phyloP scores from a whole-genome alignment of 2,113 vertebrate species.

The Trematocara unimaculatum region DNA sequence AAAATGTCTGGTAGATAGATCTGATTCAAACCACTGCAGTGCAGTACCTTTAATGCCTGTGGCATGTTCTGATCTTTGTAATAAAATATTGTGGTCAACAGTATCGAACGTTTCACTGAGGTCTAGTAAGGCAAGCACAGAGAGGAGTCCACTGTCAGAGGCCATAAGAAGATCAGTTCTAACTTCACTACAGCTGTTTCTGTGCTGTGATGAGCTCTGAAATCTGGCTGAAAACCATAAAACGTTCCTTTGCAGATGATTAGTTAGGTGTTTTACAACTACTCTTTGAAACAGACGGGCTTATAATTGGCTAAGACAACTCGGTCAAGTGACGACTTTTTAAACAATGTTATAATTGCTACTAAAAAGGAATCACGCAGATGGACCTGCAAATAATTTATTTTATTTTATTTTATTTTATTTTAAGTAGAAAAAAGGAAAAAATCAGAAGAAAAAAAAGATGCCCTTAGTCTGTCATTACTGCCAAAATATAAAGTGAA shows the following conservation, averaged over 20 bases:
- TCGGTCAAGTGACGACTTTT: not conserved
- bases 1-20: not conserved
- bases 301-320: not conserved
- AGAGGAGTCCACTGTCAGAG: not conserved
- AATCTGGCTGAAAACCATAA: not conserved
- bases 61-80: not conserved
- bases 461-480: not conserved
- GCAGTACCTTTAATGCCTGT: not conserved
- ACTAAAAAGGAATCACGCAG: not conserved
- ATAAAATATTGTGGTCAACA: not conserved
- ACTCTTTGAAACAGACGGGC: not conserved
- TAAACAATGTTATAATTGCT: not conserved
- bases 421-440: not conserved
- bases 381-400: not conserved
- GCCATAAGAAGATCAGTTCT: not conserved
- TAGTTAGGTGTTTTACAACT: not conserved
- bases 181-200: not conserved
- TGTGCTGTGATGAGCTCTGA: not conserved
- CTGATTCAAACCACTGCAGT: not conserved
- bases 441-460: too few species aligned
- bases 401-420: not conserved
- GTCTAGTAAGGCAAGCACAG: not conserved
- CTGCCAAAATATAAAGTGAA: not conserved
- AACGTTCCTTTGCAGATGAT: not conserved
- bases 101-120: not conserved